Percentiles rank a stretch among this genome's conserved stretches.
Evolutionary conservation across 2,113 vertebrate species (phyloP).

Genomic region (Nothoprocta perdicaria): DNA sequence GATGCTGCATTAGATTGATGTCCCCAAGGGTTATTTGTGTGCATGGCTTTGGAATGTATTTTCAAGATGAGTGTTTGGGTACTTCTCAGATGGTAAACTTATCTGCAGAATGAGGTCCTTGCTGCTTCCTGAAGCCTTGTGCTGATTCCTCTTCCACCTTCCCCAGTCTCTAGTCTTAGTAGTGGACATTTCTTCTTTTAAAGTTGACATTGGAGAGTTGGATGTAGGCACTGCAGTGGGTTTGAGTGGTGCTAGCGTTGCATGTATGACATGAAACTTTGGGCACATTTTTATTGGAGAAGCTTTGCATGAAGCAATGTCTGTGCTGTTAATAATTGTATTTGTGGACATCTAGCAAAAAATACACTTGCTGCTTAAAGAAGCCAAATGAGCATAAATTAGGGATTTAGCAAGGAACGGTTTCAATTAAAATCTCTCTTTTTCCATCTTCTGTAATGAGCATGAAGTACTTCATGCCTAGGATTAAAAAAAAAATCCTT

Average conservation of each 20-base stretch:
- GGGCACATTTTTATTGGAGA: not conserved
- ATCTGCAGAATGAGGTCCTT: not conserved
- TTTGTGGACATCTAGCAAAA: not conserved
- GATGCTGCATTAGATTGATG: not conserved
- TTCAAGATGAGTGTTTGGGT: not conserved
- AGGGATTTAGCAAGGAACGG: not conserved
- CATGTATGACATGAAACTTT: not conserved
- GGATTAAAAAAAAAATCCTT: not conserved
- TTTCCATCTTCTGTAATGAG: not conserved
- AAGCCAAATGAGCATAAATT: not conserved
- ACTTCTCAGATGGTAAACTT: not conserved
- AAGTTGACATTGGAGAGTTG: not conserved
- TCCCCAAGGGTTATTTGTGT: not conserved
- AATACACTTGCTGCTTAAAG: not conserved
- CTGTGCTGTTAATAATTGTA: not conserved
- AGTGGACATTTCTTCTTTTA: not conserved
- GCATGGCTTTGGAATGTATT: not conserved
- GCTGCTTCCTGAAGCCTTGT: not conserved
- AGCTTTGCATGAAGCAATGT: not conserved
- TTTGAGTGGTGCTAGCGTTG: not conserved
- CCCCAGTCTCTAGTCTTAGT: rapidly evolving
- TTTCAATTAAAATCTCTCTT: not conserved
- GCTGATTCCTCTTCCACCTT: not conserved
- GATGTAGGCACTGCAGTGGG: not conserved
- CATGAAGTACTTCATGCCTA: not conserved